Evolutionary conservation across 2,888 invertebrate genomes (phyloP), one percentile per base, ranked within the genome.

Genomic region (Branchipolynoe longqiensis): DNA sequence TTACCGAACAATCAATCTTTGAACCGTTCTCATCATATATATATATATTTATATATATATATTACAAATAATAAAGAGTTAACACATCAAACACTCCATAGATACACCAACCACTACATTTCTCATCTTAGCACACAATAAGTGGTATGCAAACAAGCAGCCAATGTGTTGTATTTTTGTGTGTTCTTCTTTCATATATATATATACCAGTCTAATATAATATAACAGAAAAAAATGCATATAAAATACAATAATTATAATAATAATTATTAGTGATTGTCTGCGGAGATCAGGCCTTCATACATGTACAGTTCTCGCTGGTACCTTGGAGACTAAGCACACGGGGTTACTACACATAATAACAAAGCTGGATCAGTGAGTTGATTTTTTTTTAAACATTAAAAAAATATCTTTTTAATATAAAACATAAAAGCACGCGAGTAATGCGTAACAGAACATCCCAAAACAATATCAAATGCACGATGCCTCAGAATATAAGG

Each of bases 201-300:
- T n/a, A n/a, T n/a, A n/a, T n/a, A n/a, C n/a, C n/a, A n/a, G n/a
- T n/a, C n/a, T n/a, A n/a, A 69, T 38, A 69, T 25, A 36, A 69
- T 69, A 69, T 69, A 69, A 69, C 69, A 69, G 69, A 69, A 69
- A 69, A 64, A 69, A 69, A 69, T 69, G 38, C 33, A 69, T 38
- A 69, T 69, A 38, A 36, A 69, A 69, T 36, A 69, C 69, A 38
- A n/a, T n/a, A n/a, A n/a, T n/a, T n/a, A n/a, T n/a, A n/a, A n/a
- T 25, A 69, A 69, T 69, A 33, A 69, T 69, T 69, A 69, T 56
- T 25, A n/a, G 31, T 78, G 78, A 78, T 78, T 78, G 78, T 78
- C 78, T 78, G 25, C 14, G 54, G 78, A 78, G 78, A 78, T 78
- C 78, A 78, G 78, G 78, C 78, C 48, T 78, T 31, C 31, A 78